Evolutionary conservation across 2,113 vertebrate species (phyloP), one percentile per base, ranked within the genome.

Genomic region (Heterocephalus glaber): DNA sequence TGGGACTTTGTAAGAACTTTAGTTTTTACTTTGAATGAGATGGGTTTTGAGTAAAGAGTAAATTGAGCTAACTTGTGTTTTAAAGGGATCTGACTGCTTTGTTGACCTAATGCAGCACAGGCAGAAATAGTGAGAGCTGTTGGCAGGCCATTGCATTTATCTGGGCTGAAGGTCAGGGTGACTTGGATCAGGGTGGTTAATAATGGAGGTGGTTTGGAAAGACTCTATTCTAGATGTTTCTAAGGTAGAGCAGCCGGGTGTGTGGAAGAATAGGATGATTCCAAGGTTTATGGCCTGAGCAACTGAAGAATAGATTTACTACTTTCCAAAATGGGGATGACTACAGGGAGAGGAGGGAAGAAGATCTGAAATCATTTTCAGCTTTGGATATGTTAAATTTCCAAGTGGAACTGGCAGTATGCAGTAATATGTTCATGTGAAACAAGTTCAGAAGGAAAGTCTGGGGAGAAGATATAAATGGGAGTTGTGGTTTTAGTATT

Each of bases 381-480:
- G 14, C 87, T 97, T 95, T 70, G n/a, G 17, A 72, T 9, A 13
- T 58, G 79, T 77, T 95, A 70, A 65, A 82, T 86, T 92, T 93
- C n/a, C 65, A 60, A 88, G 52, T 94, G 92, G 72, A 87, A 85
- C 54, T 95, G 74, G 84, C 70, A 52, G 0, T 92, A 24, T 80
- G 4, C 11, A 81, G 11, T 83, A 19, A 30, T 68, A 10, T 77
- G 24, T 66, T 2, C 60, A 35, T 83, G 30, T 76, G 60, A 84
- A 89, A 87, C 17, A 58, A 92, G 22, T 70, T 95, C 28, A 81
- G 52, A 88, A 63, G 60, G 65, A 56, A 92, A 76, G 65, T 61
- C 41, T 79, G 6, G 30, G 33, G 41, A 92, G 76, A 87, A 68
- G 58, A n/a, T 88, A 35, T 17, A n/a, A 72, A 65, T 83, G 41